phyloP scores from a whole-genome alignment of 2,888 invertebrate genomes.

The Cataglyphis altisquamis region DNA sequence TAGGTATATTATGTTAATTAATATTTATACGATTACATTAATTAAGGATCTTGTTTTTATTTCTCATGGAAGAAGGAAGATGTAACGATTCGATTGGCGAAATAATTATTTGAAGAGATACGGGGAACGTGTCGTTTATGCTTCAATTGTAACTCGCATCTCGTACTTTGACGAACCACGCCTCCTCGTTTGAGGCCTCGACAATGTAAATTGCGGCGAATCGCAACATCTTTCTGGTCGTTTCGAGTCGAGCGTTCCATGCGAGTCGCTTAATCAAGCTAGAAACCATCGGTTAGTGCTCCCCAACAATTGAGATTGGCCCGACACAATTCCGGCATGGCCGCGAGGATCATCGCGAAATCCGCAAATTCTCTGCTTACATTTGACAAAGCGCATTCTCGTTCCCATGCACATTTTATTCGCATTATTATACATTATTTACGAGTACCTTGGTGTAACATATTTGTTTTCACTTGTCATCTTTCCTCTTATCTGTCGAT shows the following conservation, averaged over 20 bases:
- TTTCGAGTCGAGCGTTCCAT: background rate
- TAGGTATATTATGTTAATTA: background rate
- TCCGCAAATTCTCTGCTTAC: background rate
- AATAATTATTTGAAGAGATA: background rate
- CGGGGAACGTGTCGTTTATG: background rate
- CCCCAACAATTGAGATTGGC: slow-evolving; percentile 25
- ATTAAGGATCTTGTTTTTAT: background rate
- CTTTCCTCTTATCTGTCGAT: too few species aligned
- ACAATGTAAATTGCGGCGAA: slow-evolving; percentile 58
- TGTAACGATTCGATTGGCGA: background rate
- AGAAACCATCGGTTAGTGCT: slow-evolving; percentile 27
- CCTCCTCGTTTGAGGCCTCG: slow-evolving; percentile 69
- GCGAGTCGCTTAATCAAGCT: background rate
- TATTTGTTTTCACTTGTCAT: too few species aligned
- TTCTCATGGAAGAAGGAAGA: background rate
- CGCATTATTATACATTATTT: too few species aligned
- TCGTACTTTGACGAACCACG: slow-evolving; percentile 63
- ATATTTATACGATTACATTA: background rate
- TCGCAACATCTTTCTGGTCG: slow-evolving; percentile 20
- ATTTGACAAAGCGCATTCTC: too few species aligned
- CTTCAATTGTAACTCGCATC: background rate
- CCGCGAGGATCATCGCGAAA: slow-evolving; percentile 44
- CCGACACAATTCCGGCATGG: slow-evolving; percentile 26
- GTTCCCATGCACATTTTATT: too few species aligned
- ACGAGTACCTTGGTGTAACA: too few species aligned